These are phyloP conservation scores for Andrena hattorfiana DNA, from an alignment of 2,888 invertebrate species.

Conservation along the genomic window DNA sequence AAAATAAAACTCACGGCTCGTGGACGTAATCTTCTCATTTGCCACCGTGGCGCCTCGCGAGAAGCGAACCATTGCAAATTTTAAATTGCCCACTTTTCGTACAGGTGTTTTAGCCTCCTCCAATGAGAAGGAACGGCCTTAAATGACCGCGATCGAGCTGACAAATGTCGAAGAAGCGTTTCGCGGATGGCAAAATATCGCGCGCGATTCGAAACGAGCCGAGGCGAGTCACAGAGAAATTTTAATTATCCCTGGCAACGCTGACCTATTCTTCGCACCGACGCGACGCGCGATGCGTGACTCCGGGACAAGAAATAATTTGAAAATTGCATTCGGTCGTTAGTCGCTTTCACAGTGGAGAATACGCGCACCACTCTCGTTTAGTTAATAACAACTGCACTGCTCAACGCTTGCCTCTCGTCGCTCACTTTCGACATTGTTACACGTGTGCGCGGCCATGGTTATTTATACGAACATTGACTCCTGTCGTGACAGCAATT, in stretches of 20 bases:
- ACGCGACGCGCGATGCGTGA: no score
- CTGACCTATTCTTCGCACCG: no score
- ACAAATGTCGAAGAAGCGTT: no score
- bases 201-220: slow-evolving; percentile 1
- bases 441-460: neutral
- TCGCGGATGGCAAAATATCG: no score
- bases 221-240: neutral
- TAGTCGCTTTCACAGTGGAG: neutral
- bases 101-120: no score
- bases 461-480: slow-evolving; percentile 21
- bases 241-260: no score
- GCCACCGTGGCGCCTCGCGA: neutral
- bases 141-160: no score
- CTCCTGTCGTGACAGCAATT: slow-evolving; percentile 21
- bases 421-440: neutral
- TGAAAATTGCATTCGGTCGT: slow-evolving; percentile 30
- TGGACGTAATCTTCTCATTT: slow-evolving; percentile 25
- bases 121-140: no score
- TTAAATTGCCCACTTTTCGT: slow-evolving; percentile 24
- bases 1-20: slow-evolving; percentile 40
- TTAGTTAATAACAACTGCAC: slow-evolving; percentile 28
- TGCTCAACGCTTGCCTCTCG: neutral
- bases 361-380: slow-evolving; percentile 16
- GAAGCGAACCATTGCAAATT: slow-evolving; percentile 15
- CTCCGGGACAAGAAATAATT: slow-evolving; percentile 20